Evolutionary conservation across 2,888 invertebrate species (phyloP).

Genomic region (Ceramica pisi): DNA sequence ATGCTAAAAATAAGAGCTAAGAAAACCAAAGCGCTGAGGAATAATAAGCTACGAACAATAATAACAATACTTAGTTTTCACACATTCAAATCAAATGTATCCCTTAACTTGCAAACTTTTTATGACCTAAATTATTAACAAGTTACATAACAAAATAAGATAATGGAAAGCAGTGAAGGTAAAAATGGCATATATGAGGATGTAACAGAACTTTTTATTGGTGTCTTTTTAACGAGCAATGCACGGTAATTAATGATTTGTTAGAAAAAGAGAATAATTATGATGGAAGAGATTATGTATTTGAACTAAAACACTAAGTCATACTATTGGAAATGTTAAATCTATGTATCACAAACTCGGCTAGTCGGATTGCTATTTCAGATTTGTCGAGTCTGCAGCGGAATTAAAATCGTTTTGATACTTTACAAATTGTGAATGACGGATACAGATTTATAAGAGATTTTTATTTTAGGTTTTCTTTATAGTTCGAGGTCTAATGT

Average conservation of each 20-base stretch:
- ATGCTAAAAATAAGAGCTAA: slow-evolving; percentile 17
- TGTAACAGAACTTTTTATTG: slow-evolving; percentile 69
- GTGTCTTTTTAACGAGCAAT: slow-evolving; percentile 66
- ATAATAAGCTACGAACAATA: slow-evolving; percentile 3
- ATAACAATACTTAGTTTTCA: slow-evolving; percentile 10
- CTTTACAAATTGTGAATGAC: neutral
- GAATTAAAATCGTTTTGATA: neutral
- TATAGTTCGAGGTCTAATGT: neutral
- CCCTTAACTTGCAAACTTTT: slow-evolving; percentile 29
- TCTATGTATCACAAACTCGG: neutral
- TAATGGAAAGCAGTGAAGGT: slow-evolving; percentile 27
- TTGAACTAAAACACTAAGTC: neutral
- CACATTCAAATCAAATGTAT: slow-evolving; percentile 15
- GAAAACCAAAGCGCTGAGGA: neutral
- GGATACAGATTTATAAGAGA: neutral
- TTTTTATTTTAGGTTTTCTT: neutral
- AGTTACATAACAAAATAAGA: slow-evolving; percentile 40
- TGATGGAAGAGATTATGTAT: neutral
- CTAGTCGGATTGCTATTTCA: neutral
- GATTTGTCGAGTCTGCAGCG: neutral
- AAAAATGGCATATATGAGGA: slow-evolving; percentile 63
- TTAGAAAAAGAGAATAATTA: neutral
- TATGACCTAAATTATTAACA: slow-evolving; percentile 27
- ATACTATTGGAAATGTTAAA: neutral
- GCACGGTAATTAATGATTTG: slow-evolving; percentile 57